These are phyloP conservation scores for Rhinolophus sinicus DNA, from an alignment of 2,113 vertebrate genomes.

Conservation along the genomic window DNA sequence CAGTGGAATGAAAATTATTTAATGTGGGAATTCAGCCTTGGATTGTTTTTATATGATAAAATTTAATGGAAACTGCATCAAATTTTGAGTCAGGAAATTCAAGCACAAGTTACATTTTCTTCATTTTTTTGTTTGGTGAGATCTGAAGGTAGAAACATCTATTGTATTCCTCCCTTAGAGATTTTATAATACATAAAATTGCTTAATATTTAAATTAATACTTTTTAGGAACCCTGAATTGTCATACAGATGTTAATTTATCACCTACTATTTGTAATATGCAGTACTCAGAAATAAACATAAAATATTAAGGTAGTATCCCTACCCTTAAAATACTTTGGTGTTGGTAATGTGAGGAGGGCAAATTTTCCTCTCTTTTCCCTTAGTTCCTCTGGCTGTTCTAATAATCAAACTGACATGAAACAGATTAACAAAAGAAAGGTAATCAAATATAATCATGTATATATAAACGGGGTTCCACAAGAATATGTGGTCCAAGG, in stretches of 20 bases:
- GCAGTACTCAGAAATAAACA: background rate
- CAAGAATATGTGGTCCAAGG: background rate
- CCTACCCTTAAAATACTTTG: background rate
- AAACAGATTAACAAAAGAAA: background rate
- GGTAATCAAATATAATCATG: background rate
- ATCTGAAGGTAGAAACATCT: background rate
- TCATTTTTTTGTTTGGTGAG: background rate
- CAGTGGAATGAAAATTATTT: slow-evolving; percentile 46
- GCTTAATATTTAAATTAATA: background rate
- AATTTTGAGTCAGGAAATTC: slow-evolving; percentile 29
- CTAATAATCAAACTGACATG: background rate
- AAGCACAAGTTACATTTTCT: background rate
- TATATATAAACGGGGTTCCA: background rate
- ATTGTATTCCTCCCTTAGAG: background rate
- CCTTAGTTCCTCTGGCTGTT: background rate
- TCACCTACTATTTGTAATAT: background rate
- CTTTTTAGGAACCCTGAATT: background rate
- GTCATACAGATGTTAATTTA: background rate
- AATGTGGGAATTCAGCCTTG: background rate
- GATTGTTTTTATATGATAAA: slow-evolving; percentile 44
- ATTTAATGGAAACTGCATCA: slow-evolving; percentile 30
- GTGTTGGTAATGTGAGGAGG: background rate
- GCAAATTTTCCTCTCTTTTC: background rate
- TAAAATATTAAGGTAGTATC: background rate
- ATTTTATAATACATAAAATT: background rate